Evolutionary conservation across 2,888 invertebrate species (phyloP), one percentile per base, ranked within the genome.

Genomic region (Thymelicus sylvestris): DNA sequence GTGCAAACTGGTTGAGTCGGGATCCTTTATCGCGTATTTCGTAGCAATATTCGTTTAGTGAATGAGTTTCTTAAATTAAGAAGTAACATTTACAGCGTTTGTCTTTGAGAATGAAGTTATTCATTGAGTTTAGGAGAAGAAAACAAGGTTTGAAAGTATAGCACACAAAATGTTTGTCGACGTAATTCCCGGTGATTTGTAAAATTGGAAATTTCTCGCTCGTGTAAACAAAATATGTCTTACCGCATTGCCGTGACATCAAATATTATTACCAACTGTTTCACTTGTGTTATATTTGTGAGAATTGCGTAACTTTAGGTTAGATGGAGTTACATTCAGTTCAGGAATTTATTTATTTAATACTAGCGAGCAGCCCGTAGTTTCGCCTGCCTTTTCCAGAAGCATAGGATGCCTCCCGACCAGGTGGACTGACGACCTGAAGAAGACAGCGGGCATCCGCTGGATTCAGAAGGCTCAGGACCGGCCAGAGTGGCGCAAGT

Each of bases 11-110:
- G 90, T 89, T 87, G 79, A 83, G 80, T 80, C 76, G 79, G 88
- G 85, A 84, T 83, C 85, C 83, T 85, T 91, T 86, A 89, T 87
- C 85, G 87, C 89, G 88, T 90, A 92, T 88, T 90, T 87, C 81
- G 83, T 81, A 84, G 85, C 86, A 82, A 87, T 91, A 88, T 89
- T 85, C 89, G 85, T 90, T 90, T 84, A 82, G 78, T 77, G 76
- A 85, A 86, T 80, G 66, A 71, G 82, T 81, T 81, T 79, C 73
- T 78, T 74, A 83, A 89, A 91, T 91, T 90, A 90, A 89, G 89
- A 89, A 89, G 84, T 83, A 86, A 87, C 82, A 79, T 78, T 74
- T 73, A 72, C 69, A 62, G 57, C 76, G 76, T 78, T 77, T 78
- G 79, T 77, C 76, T 75, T 65, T 39, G 64, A 77, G 75, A n/a